These are phyloP conservation scores for Euwallacea similis DNA, from an alignment of 1,140 invertebrate genomes.

Conservation along the genomic window DNA sequence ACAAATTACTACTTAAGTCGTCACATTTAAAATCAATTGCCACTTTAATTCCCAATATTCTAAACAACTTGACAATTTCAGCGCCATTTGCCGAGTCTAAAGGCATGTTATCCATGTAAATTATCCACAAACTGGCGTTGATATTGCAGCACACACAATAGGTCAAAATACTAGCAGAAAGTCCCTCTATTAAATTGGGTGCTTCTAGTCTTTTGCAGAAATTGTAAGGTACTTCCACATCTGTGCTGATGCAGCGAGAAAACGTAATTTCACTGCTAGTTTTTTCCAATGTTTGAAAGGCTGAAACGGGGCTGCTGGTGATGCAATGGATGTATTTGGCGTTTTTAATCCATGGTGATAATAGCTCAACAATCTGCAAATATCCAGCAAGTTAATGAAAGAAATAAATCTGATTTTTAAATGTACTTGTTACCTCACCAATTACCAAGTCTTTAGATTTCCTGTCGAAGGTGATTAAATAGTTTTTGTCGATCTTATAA, in stretches of 20 bases:
- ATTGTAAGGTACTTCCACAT: constrained; percentile 24
- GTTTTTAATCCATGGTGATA: constrained; percentile 38
- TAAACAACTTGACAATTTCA: constrained; percentile 42
- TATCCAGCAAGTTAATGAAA: neutral
- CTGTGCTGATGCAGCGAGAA: constrained; percentile 37
- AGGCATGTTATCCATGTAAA: constrained; percentile 42
- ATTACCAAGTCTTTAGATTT: constrained; percentile 39
- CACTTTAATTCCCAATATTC: constrained; percentile 30
- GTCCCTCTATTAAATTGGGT: constrained; percentile 46
- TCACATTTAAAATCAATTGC: constrained; percentile 22
- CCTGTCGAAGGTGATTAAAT: constrained; percentile 35
- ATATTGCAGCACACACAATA: constrained; percentile 41
- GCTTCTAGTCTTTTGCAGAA: constrained; percentile 40
- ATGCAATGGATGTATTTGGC: constrained; percentile 42
- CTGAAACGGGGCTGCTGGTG: constrained; percentile 27
- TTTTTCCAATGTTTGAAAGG: constrained; percentile 15
- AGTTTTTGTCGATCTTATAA: constrained; percentile 29
- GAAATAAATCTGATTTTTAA: neutral
- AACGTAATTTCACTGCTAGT: constrained; percentile 24
- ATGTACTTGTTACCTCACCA: constrained; percentile 34
- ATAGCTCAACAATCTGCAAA: constrained; percentile 43
- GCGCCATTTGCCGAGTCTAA: constrained; percentile 45
- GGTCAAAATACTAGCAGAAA: constrained; percentile 42
- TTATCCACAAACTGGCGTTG: constrained; percentile 42
- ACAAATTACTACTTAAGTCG: constrained; percentile 42